phyloP scores from a whole-genome alignment of 2,888 invertebrate genomes.

The Antheraea yamamai region DNA sequence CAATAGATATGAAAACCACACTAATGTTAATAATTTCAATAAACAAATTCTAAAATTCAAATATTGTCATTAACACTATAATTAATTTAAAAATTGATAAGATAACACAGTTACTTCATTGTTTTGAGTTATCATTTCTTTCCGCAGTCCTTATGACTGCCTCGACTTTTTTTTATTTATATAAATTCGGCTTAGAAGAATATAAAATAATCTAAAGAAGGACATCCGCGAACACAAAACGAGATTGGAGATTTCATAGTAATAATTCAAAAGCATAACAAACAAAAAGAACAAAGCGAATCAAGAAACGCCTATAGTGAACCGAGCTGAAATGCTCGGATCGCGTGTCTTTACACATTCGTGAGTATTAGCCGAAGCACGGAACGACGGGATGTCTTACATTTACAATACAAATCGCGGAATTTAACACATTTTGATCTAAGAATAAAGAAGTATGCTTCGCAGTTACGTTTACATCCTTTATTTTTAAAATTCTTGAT shows the following conservation, averaged over 20 bases:
- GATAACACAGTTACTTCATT: no score
- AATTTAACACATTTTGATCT: conserved; percentile 15
- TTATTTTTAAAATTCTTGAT: no score
- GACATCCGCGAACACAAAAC: neutral
- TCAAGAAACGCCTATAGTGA: conserved; percentile 15
- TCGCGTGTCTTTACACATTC: conserved; percentile 27
- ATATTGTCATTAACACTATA: no score
- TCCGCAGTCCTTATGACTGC: no score
- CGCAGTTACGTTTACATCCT: no score
- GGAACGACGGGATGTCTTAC: conserved; percentile 9
- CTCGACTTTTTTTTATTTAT: no score
- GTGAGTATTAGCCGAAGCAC: conserved; percentile 20
- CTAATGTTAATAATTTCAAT: no score
- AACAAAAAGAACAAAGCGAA: conserved; percentile 20
- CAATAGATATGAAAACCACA: no score
- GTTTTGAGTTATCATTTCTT: no score
- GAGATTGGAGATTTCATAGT: neutral
- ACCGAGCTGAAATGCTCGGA: conserved; percentile 22
- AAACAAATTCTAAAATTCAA: no score
- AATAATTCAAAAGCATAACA: conserved; percentile 12
- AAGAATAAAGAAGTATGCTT: neutral
- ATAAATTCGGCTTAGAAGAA: no score
- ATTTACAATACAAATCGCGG: conserved; percentile 6
- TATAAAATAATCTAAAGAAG: neutral
- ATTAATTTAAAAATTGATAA: no score